Base-by-base conservation (phyloP, 2,888 invertebrate genomes). In the Poecilus cupreus region DNA sequence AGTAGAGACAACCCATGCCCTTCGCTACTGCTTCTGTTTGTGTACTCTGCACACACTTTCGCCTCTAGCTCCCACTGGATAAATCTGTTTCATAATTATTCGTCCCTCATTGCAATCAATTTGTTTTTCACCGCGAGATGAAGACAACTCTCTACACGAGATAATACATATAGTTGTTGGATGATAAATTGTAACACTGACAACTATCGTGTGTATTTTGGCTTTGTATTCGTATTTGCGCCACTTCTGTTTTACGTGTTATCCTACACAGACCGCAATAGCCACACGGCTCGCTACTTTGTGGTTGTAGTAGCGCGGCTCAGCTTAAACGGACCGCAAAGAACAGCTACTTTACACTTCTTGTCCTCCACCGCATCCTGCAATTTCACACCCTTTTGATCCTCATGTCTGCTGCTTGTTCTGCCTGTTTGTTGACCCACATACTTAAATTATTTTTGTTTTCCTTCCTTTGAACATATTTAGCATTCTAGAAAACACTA, bases 251-350 rank as follows among this genome's bases (percentile, higher is more conserved):
- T 51, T 18, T 51, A 43, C 43, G 51, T 18, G 51, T 51, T n/a
- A 51, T 51, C 51, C 51, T 51, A 18, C 18, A 13, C 51, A 13
- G 5, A 51, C 51, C 51, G 20, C 49, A 49, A 6, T 49, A 49
- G 49, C 51, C 18, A 51, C 16, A 13, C 16, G 51, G 51, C 18
- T 51, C 18, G 51, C 16, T 51, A 51, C 51, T 51, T 49, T 51
- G 51, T 51, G 51, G 51, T 51, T 32, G 51, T 13, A 18, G 5
- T 51, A 13, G 13, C 16, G 18, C 6, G 10, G 10, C 18, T 10
- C 18, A 51, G 43, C 51, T 51, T 51, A 18, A 51, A 51, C 16
- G 51, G 51, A 51, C 51, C 51, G 51, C 51, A 51, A 51, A 13
- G 51, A 51, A 51, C 51, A 13, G 20, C 51, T 18, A 51, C 18